Evolutionary conservation across 2,888 invertebrate species (phyloP).

Genomic region (Scaptodrosophila latifasciaeformis): DNA sequence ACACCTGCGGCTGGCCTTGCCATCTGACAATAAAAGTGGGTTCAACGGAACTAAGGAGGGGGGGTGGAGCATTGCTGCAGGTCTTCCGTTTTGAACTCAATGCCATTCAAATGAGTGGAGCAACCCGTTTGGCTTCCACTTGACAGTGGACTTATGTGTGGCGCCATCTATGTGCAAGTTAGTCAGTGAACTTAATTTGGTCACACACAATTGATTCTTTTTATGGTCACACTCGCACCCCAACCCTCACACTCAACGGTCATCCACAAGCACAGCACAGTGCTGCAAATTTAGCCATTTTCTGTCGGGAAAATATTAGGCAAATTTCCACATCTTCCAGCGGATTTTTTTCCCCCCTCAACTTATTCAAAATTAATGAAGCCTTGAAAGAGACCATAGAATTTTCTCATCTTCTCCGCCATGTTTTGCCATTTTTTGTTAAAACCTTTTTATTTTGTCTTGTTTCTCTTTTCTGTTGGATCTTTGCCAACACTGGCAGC

Average conservation of each 20-base stretch:
- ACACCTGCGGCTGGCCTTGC: conserved; percentile 24
- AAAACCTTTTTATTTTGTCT: not conserved
- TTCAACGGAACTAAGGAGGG: not conserved
- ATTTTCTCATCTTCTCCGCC: too few relatives aligned
- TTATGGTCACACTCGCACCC: conserved; percentile 35
- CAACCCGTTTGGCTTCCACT: conserved; percentile 59
- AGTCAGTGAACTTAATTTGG: conserved; percentile 72
- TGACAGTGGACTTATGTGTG: conserved; percentile 45
- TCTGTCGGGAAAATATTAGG: conserved; percentile 31
- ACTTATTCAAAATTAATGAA: too few relatives aligned
- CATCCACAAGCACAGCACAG: conserved; percentile 8
- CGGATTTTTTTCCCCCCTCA: too few relatives aligned
- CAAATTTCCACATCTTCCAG: too few relatives aligned
- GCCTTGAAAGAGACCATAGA: too few relatives aligned
- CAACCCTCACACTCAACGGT: conserved; percentile 7
- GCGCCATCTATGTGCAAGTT: conserved; percentile 3
- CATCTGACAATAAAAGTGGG: conserved; percentile 17
- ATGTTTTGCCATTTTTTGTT: too few relatives aligned
- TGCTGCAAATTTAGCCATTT: conserved; percentile 23
- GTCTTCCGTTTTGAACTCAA: conserved; percentile 37
- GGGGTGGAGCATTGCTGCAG: conserved; percentile 20
- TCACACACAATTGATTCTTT: conserved; percentile 73
- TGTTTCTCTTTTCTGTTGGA: too few relatives aligned
- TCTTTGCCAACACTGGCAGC: conserved; percentile 6
- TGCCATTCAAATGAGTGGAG: conserved; percentile 65